Percentiles rank a stretch among this genome's conserved stretches.
Evolutionary conservation across 2,888 invertebrate genomes (phyloP).

Genomic region (Sinohyriopsis cumingii): DNA sequence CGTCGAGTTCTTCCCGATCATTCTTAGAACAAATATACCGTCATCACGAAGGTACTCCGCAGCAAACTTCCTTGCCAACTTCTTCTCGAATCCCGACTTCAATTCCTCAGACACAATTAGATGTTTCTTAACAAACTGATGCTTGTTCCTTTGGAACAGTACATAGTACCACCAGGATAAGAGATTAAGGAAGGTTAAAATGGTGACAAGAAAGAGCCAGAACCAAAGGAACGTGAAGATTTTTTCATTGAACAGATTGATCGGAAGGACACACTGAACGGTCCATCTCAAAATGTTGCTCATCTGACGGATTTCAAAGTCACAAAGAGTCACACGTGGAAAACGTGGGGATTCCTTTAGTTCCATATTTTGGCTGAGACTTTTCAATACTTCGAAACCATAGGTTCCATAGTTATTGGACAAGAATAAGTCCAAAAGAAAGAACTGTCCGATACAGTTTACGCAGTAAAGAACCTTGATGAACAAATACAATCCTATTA

Average conservation of each 20-base stretch:
- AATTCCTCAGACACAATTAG: slow-evolving; percentile 36
- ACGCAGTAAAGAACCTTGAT: slow-evolving; percentile 43
- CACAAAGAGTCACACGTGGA: slow-evolving; percentile 53
- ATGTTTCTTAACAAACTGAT: slow-evolving; percentile 44
- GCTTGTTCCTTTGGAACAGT: slow-evolving; percentile 38
- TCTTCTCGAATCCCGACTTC: slow-evolving; percentile 42
- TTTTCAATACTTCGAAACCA: slow-evolving; percentile 46
- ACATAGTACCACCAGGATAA: slow-evolving; percentile 47
- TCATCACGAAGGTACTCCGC: slow-evolving; percentile 51
- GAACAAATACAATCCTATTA: slow-evolving; percentile 51
- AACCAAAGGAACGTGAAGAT: slow-evolving; percentile 56
- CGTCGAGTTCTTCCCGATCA: slow-evolving; percentile 51
- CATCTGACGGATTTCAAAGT: slow-evolving; percentile 51
- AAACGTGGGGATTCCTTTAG: slow-evolving; percentile 48
- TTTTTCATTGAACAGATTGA: slow-evolving; percentile 55
- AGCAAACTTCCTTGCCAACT: slow-evolving; percentile 47
- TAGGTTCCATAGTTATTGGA: slow-evolving; percentile 45
- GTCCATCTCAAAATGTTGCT: slow-evolving; percentile 46
- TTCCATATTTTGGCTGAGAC: slow-evolving; percentile 37
- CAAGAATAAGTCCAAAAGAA: slow-evolving; percentile 48
- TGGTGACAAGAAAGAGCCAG: slow-evolving; percentile 45
- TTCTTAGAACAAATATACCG: slow-evolving; percentile 47
- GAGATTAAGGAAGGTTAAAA: slow-evolving; percentile 41
- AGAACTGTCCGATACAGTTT: slow-evolving; percentile 51
- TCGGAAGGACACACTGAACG: slow-evolving; percentile 54